phyloP scores from a whole-genome alignment of 2,113 vertebrate genomes.

The Crypturellus undulatus region DNA sequence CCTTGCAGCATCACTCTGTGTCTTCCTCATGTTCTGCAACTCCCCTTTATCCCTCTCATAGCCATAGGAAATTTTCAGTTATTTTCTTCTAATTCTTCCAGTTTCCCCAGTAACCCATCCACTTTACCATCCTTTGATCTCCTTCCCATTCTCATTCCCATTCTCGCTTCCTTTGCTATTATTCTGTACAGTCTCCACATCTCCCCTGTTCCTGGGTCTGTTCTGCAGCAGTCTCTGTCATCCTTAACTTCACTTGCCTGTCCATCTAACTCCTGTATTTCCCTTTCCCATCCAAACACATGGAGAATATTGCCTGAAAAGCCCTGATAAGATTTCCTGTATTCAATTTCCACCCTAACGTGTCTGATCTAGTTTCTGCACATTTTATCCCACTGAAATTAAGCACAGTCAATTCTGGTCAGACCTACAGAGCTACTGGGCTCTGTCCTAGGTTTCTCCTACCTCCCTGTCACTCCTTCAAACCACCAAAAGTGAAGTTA shows the following conservation, averaged over 20 bases:
- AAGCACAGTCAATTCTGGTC: conserved; percentile 3
- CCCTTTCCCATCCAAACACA: neutral
- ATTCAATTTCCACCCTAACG: conserved; percentile 15
- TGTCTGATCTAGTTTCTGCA: conserved; percentile 59
- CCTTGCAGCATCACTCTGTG: neutral
- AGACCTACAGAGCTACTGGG: neutral
- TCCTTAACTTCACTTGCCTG: neutral
- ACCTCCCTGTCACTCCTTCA: neutral
- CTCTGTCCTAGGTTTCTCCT: neutral
- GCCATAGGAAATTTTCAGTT: neutral
- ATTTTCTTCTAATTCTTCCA: conserved; percentile 6
- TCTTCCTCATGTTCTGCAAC: neutral
- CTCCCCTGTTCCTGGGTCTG: neutral
- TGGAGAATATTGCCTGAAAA: conserved; percentile 31
- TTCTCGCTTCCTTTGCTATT: neutral
- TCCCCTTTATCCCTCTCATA: neutral
- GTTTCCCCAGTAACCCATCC: neutral
- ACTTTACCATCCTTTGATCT: neutral
- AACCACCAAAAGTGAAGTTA: neutral
- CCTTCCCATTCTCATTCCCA: neutral
- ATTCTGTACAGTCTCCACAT: neutral
- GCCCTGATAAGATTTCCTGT: conserved; percentile 32
- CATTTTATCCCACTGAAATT: conserved; percentile 28
- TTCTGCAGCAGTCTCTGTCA: neutral
- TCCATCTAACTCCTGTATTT: conserved; percentile 23